These are phyloP conservation scores for Orchesella flavescens DNA, from an alignment of 2,888 invertebrate species.

Conservation along the genomic window DNA sequence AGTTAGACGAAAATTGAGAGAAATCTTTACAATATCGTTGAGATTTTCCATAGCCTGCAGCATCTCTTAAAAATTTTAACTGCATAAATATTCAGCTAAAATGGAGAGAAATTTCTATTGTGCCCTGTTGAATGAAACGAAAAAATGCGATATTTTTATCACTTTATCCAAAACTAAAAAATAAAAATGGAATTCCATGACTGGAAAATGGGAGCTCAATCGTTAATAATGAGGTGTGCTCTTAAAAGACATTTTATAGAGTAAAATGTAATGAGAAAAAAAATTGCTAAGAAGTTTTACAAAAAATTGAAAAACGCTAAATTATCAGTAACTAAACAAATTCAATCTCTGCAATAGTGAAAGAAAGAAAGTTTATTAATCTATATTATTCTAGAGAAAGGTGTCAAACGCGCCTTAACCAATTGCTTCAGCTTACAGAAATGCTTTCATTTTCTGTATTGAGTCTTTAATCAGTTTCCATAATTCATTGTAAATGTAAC, in stretches of 20 bases:
- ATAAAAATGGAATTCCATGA: slow-evolving; percentile 47
- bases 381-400: too few relatives aligned
- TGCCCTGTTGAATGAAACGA: slow-evolving; percentile 44
- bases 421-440: too few relatives aligned
- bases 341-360: slow-evolving; percentile 25
- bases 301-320: slow-evolving; percentile 33
- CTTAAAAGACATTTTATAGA: slow-evolving; percentile 65
- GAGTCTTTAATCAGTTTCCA: too few relatives aligned
- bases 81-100: not conserved
- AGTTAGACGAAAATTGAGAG: too few relatives aligned
- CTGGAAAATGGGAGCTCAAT: slow-evolving; percentile 62
- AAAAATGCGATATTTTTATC: slow-evolving; percentile 26
- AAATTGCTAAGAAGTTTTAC: slow-evolving; percentile 46
- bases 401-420: too few relatives aligned
- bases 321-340: slow-evolving; percentile 34
- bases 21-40: too few relatives aligned
- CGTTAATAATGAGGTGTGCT: slow-evolving; percentile 63
- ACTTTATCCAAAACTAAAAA: slow-evolving; percentile 16
- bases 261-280: slow-evolving; percentile 38
- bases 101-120: slow-evolving; percentile 3
- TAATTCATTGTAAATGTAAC: too few relatives aligned
- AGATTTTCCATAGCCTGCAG: not conserved
- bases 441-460: too few relatives aligned
- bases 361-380: not conserved
- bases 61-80: not conserved